phyloP scores from a whole-genome alignment of 2,797 vertebrate species.

The Hemitrygon akajei region DNA sequence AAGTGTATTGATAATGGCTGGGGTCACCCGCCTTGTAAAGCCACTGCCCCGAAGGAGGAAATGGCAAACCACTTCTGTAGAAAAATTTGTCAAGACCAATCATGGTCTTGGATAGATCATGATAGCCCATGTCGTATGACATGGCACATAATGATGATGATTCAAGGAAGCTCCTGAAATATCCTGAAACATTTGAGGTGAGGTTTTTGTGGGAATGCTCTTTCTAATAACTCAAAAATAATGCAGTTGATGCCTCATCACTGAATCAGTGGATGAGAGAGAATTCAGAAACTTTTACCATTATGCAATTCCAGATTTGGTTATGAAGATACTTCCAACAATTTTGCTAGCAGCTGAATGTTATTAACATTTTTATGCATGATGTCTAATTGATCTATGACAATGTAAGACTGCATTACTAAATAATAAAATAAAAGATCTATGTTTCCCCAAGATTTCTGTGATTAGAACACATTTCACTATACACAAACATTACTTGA shows the following conservation, averaged over 20 bases:
- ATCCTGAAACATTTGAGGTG: too few relatives aligned
- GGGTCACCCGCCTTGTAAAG: too few relatives aligned
- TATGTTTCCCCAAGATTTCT: neutral
- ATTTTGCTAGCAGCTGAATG: neutral
- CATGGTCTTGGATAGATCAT: too few relatives aligned
- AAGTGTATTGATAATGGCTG: too few relatives aligned
- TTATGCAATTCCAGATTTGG: neutral
- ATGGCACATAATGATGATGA: too few relatives aligned
- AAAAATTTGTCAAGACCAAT: too few relatives aligned
- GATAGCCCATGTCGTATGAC: too few relatives aligned
- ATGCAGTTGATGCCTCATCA: neutral
- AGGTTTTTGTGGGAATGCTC: neutral
- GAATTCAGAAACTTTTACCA: neutral
- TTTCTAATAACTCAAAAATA: too few relatives aligned
- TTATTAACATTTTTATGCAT: neutral
- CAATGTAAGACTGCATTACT: neutral
- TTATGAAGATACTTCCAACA: neutral
- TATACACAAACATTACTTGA: neutral
- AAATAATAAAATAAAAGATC: neutral
- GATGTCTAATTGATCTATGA: neutral
- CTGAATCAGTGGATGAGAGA: neutral
- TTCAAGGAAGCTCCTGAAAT: neutral
- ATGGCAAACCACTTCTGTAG: too few relatives aligned
- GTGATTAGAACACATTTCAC: neutral
- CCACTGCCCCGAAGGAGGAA: too few relatives aligned